Evolutionary conservation across 2,113 vertebrate species (phyloP).

Genomic region (Megaleporinus macrocephalus): DNA sequence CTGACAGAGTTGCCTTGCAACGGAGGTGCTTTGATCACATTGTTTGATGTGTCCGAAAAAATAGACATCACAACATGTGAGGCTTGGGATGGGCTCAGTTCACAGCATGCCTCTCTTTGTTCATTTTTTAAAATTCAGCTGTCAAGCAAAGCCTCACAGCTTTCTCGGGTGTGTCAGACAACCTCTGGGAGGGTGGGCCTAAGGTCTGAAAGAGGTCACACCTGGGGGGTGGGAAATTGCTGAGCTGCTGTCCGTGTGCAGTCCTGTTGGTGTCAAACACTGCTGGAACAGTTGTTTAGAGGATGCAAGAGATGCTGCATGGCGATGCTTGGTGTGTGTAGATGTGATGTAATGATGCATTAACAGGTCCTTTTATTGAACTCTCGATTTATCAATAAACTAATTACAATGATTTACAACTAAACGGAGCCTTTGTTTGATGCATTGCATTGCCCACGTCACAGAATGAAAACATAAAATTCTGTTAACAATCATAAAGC

Average conservation of each 20-base stretch:
- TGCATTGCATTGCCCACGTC: too few species aligned
- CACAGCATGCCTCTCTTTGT: not conserved
- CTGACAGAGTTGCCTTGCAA: constrained; percentile 27
- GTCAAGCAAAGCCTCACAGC: constrained; percentile 21
- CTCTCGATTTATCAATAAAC: too few species aligned
- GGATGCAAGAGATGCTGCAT: not conserved
- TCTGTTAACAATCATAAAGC: too few species aligned
- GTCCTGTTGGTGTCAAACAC: constrained; percentile 44
- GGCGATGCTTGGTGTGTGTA: not conserved
- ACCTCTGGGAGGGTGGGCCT: constrained; percentile 28
- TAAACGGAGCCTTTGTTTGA: too few species aligned
- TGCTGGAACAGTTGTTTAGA: constrained; percentile 70
- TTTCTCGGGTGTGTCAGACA: constrained; percentile 47
- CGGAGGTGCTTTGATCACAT: constrained; percentile 63
- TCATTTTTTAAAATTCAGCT: constrained; percentile 24
- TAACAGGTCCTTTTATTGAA: too few species aligned
- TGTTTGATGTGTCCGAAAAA: constrained; percentile 56
- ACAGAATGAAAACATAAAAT: too few species aligned
- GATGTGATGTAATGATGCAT: too few species aligned
- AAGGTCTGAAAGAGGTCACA: constrained; percentile 39
- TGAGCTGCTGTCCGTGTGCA: constrained; percentile 28
- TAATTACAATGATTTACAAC: too few species aligned
- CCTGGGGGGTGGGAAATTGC: constrained; percentile 48
- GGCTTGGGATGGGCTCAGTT: constrained; percentile 29
- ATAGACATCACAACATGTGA: constrained; percentile 43